Conservation (phyloP, 2,888 invertebrate species). For the Hoplodrina ambigua region DNA sequence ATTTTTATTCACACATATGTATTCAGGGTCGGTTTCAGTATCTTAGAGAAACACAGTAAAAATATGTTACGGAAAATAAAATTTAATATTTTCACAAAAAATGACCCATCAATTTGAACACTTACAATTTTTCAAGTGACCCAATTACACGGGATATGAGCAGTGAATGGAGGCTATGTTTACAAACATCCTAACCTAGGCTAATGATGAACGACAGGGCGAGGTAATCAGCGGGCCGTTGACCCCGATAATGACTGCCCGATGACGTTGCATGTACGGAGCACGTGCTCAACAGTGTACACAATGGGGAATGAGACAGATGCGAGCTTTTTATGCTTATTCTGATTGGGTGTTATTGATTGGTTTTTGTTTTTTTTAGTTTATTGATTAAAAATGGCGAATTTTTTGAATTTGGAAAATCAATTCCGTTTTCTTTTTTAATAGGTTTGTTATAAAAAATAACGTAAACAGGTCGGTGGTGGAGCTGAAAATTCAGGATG, state of each 20-base stretch:
- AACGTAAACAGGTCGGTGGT: background rate
- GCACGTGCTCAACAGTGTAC: constrained; percentile 74
- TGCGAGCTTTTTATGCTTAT: constrained; percentile 68
- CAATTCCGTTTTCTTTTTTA: background rate
- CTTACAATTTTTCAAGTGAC: constrained; percentile 66
- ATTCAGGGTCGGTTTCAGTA: background rate
- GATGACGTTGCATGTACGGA: constrained; percentile 88
- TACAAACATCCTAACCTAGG: constrained; percentile 91
- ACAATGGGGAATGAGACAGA: constrained; percentile 75
- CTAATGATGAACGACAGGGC: constrained; percentile 90
- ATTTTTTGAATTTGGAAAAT: background rate
- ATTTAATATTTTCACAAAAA: background rate
- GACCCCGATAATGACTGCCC: constrained; percentile 89
- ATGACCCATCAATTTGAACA: background rate
- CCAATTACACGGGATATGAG: constrained; percentile 80
- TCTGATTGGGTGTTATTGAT: constrained; percentile 60
- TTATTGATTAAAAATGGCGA: constrained; percentile 7
- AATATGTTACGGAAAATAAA: constrained; percentile 2
- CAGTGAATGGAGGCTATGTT: constrained; percentile 85
- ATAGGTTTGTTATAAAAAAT: background rate
- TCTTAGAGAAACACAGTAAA: background rate
- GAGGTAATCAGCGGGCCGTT: constrained; percentile 88
- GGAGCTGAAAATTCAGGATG: too few species aligned
- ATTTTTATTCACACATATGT: background rate
- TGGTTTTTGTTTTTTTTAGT: constrained; percentile 45